Conservation (phyloP, 2,113 vertebrate species). For the Campylorhamphus procurvoides region DNA sequence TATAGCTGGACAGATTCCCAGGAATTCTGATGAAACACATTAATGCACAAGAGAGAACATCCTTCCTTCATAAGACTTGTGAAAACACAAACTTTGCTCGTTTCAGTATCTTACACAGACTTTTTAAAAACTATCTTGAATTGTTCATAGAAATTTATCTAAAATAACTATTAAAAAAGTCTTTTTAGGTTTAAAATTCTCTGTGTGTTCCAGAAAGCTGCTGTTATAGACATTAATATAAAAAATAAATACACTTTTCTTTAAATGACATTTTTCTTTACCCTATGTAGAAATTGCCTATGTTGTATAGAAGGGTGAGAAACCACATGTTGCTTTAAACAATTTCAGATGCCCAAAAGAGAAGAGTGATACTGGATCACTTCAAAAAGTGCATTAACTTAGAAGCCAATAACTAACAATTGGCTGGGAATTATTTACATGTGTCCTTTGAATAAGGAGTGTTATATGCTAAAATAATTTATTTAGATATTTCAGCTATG, state of each 20-base stretch:
- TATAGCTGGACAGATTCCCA: not conserved
- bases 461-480: not conserved
- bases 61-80: not conserved
- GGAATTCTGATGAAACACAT: slow-evolving; percentile 21
- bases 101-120: not conserved
- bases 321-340: not conserved
- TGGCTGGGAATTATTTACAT: slow-evolving; percentile 18
- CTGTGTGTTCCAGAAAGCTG: not conserved
- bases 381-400: not conserved
- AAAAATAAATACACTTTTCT: not conserved
- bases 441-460: not conserved
- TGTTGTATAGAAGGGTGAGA: not conserved
- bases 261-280: not conserved
- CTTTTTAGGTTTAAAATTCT: not conserved
- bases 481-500: not conserved
- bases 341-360: slow-evolving; percentile 7
- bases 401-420: not conserved
- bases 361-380: not conserved
- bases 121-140: not conserved
- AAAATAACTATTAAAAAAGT: not conserved
- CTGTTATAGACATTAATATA: not conserved
- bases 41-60: not conserved
- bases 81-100: not conserved
- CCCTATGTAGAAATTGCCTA: not conserved
- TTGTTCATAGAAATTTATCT: not conserved